Base-by-base conservation (phyloP, 53 echinoderm and acorn worm species). In the Zoroaster sp. region DNA sequence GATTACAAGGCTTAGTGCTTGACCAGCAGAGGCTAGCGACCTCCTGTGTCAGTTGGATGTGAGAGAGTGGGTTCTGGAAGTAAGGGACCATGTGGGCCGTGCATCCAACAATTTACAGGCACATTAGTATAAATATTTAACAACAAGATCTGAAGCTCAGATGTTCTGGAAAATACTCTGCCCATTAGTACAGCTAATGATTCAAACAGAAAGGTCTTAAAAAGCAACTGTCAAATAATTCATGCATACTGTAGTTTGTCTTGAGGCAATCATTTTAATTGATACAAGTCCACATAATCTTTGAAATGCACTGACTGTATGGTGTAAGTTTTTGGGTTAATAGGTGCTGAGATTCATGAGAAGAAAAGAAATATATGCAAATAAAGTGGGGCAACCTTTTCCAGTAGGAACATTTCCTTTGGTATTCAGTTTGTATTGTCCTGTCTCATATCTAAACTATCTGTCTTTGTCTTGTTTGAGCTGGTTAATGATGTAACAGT, bases 111-210 rank as follows among this genome's bases (percentile, higher is more conserved):
- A 38, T 59, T 78, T 78, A 63, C 1, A 23, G 35, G 35, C 78
- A 63, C 30, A 78, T 78, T 78, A 59, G 18, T 36, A 78, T 78
- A 10, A 38, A 78, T 78, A 8, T 45, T 78, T 54, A 52, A 52
- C 20, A 30, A 17, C 30, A 45, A 15, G 23, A 40, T 30, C 44
- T 47, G 3, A 13, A 20, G 55, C 31, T 78, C 55, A 55, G 55
- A 78, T 78, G 78, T 78, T 78, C 78, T 37, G 35, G 63, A 78
- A 78, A 78, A 78, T 59, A 59, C 78, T 37, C 17, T 35, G 63
- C 55, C 78, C 63, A 38, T 78, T 35, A 63, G 63, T 28, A 59
- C 63, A 59, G 63, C 63, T 25, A 59, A 54, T 54, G 54, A 20
- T 54, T 54, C 54, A 54, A 54, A 59, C 11, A 33, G 38, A 33